Conservation (phyloP, 2,888 invertebrate species). For the Cosmia trapezina region DNA sequence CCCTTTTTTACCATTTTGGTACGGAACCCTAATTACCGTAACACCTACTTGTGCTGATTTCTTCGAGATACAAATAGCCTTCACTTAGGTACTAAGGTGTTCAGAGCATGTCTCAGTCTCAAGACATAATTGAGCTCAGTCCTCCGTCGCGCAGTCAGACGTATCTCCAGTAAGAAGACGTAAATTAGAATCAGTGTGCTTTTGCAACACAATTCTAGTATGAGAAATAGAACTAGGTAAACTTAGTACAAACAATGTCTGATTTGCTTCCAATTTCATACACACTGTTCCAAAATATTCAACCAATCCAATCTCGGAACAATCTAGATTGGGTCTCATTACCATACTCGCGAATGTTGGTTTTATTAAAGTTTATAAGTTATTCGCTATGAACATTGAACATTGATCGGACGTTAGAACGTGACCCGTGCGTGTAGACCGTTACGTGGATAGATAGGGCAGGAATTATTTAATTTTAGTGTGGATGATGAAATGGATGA, state of each 20-base stretch:
- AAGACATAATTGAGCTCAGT: conserved; percentile 2
- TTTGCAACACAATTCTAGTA: neutral
- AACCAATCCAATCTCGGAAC: conserved; percentile 38
- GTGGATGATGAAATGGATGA: conserved; percentile 1
- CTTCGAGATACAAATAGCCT: neutral
- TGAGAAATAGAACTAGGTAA: conserved; percentile 11
- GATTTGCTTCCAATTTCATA: conserved; percentile 24
- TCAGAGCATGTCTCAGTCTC: neutral
- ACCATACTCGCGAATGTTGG: conserved; percentile 48
- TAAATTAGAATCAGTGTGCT: conserved; percentile 18
- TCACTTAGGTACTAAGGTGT: neutral
- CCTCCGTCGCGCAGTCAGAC: neutral
- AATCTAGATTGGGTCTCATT: conserved; percentile 57
- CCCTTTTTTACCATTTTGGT: too few relatives aligned
- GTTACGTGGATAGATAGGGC: conserved; percentile 18
- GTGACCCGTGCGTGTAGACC: conserved; percentile 36
- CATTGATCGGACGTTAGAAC: conserved; percentile 61
- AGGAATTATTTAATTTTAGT: neutral
- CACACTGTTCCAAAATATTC: conserved; percentile 19
- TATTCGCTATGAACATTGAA: conserved; percentile 60
- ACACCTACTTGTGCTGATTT: neutral
- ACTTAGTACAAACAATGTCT: conserved; percentile 18
- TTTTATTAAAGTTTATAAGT: conserved; percentile 63
- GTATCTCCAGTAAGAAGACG: neutral
- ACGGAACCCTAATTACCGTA: too few relatives aligned